These are phyloP conservation scores for Choreutis nemorana DNA, from an alignment of 2,888 invertebrate genomes.

Conservation along the genomic window DNA sequence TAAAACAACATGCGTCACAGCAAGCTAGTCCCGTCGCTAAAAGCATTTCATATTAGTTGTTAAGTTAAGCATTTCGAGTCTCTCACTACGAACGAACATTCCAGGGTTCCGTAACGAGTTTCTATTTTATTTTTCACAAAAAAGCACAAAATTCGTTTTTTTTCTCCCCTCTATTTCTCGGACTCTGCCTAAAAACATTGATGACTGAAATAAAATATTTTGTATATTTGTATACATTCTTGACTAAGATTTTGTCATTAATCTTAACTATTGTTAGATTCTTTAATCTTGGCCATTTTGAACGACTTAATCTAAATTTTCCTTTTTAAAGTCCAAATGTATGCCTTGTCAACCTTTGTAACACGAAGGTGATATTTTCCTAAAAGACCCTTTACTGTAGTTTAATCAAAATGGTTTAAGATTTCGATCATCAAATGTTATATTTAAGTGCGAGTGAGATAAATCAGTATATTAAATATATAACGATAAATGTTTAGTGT, in stretches of 20 bases:
- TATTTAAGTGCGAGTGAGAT: conserved; percentile 47
- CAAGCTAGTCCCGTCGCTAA: conserved; percentile 54
- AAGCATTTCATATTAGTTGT: conserved; percentile 51
- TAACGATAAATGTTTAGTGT: conserved; percentile 24
- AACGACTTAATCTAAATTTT: conserved; percentile 6
- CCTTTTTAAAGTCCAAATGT: too few relatives aligned
- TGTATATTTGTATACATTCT: conserved; percentile 54
- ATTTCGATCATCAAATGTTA: too few relatives aligned
- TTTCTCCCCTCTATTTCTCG: conserved; percentile 14
- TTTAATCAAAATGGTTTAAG: too few relatives aligned
- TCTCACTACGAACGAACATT: conserved; percentile 52
- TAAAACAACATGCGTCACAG: conserved; percentile 40
- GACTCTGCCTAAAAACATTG: conserved; percentile 30
- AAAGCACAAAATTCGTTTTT: conserved; percentile 30
- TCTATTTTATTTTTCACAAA: conserved; percentile 23
- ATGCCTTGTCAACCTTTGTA: conserved; percentile 4
- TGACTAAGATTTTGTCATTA: too few relatives aligned
- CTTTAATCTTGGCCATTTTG: conserved; percentile 25
- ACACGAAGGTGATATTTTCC: too few relatives aligned
- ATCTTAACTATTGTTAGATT: too few relatives aligned
- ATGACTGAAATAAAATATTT: conserved; percentile 43
- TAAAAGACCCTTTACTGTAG: too few relatives aligned
- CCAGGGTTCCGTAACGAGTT: conserved; percentile 35
- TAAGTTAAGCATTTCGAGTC: conserved; percentile 37
- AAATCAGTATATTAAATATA: conserved; percentile 26